Conservation (phyloP, 1,140 invertebrate species). For the Bicyclus anynana region DNA sequence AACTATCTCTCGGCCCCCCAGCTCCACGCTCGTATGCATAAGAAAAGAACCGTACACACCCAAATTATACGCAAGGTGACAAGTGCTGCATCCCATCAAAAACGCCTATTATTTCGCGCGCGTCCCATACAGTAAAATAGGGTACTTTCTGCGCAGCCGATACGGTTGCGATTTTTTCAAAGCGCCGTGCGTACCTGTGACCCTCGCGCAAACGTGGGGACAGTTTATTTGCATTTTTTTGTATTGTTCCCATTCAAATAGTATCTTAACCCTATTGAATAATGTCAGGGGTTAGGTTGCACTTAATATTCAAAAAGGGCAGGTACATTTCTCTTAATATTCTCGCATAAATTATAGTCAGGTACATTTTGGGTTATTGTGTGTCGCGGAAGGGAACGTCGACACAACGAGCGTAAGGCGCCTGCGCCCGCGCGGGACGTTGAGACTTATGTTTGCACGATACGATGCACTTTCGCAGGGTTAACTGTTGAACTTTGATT, state of each 20-base stretch:
- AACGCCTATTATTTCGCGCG: conserved; percentile 31
- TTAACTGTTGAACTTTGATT: conserved; percentile 39
- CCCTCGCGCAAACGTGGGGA: conserved; percentile 59
- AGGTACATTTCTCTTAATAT: conserved; percentile 77
- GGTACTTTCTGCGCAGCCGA: conserved; percentile 42
- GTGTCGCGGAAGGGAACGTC: conserved; percentile 43
- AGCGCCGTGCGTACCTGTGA: conserved; percentile 48
- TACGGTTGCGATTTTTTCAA: conserved; percentile 48
- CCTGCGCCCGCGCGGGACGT: conserved; percentile 27
- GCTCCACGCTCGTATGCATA: conserved; percentile 56
- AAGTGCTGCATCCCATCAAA: conserved; percentile 61
- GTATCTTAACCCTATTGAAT: conserved; percentile 75
- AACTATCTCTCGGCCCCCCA: conserved; percentile 68
- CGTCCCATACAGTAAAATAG: conserved; percentile 38
- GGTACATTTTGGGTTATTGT: conserved; percentile 75
- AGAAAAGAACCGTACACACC: conserved; percentile 64
- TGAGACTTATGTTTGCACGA: conserved; percentile 28
- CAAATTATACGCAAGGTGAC: conserved; percentile 74
- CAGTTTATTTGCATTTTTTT: conserved; percentile 77
- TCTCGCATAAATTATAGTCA: conserved; percentile 79
- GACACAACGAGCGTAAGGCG: conserved; percentile 43
- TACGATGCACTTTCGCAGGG: conserved; percentile 31
- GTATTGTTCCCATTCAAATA: conserved; percentile 74
- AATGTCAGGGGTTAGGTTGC: conserved; percentile 77
- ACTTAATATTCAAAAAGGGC: conserved; percentile 78